Base-by-base conservation (phyloP, 1,140 invertebrate genomes). In the Ceratina calcarata region DNA sequence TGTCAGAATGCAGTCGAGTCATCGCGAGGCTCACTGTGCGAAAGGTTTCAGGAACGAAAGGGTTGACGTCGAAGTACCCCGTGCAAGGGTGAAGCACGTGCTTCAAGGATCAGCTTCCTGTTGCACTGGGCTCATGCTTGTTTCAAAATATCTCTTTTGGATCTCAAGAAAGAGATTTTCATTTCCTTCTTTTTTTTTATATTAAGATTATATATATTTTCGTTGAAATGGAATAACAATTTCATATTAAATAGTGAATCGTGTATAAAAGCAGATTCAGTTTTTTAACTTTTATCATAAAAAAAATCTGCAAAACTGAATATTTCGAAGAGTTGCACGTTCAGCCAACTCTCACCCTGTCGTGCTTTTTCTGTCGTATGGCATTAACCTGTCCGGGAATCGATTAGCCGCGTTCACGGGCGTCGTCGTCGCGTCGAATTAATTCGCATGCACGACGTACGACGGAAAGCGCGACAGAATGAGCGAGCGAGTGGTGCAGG, bases 391-490 rank as follows among this genome's bases (percentile, higher is more conserved):
- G 69, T 60, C 15, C 8, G 20, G 12, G 71, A 62, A 73, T 73
- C 71, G 71, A 51, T 62, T 73, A 61, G 37, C 57, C 49, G n/a
- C 65, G 68, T 70, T 49, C 24, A 37, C 67, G 55, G 75, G 27
- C 60, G 37, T 57, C 22, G 37, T 49, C 51, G 55, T 51, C 55
- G 65, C 55, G 82, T 20, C 51, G 45, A 64, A 72, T 62, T 45
- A 75, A 69, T 78, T 82, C 78, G 73, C 62, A 82, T 81, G 80
- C 80, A 83, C 78, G 82, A 57, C 82, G 78, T 6, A 18, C 57
- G 7, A 3, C 71, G 83, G 72, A 85, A 85, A 84, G 83, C 78
- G 72, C 83, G 83, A 81, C 82, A 78, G 83, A 83, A 78, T 83
- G 82, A 67, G 78, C 78, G 67, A 80, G 79, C 70, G 60, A 71